phyloP scores from a whole-genome alignment of 1,140 invertebrate genomes.

The Drosophila dunni region DNA sequence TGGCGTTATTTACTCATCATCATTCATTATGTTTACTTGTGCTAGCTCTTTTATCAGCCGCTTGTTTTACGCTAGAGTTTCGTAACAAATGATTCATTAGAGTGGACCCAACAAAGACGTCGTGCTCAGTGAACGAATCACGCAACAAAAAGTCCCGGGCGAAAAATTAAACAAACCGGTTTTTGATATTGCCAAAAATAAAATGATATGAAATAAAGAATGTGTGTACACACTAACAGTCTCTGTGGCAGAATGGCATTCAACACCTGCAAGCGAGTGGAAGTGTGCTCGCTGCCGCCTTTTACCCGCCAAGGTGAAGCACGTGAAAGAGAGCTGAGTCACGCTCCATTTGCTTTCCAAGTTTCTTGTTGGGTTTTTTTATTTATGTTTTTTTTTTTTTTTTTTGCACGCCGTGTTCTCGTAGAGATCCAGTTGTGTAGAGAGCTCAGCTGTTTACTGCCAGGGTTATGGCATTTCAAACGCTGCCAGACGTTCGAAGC shows the following conservation, averaged over 20 bases:
- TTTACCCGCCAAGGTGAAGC: conserved; percentile 74
- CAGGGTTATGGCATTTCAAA: conserved; percentile 50
- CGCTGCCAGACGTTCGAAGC: conserved; percentile 44
- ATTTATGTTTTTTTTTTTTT: conserved; percentile 36
- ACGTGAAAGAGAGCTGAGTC: conserved; percentile 73
- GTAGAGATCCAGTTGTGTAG: conserved; percentile 30
- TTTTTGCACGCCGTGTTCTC: conserved; percentile 39
- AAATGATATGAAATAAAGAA: conserved; percentile 19
- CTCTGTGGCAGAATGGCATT: conserved; percentile 44
- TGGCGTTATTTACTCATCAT: not conserved
- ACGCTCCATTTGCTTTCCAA: conserved; percentile 70
- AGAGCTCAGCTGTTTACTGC: conserved; percentile 40
- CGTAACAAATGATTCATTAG: conserved; percentile 50
- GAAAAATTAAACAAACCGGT: conserved; percentile 37
- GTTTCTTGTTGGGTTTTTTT: conserved; percentile 25
- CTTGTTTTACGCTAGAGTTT: conserved; percentile 33
- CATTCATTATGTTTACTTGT: conserved; percentile 1
- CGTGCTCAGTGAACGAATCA: conserved; percentile 3
- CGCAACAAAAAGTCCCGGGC: conserved; percentile 4
- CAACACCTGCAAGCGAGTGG: conserved; percentile 43
- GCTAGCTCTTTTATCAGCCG: conserved; percentile 21
- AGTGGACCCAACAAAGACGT: conserved; percentile 27
- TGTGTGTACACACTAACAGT: conserved; percentile 3
- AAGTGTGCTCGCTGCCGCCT: conserved; percentile 56
- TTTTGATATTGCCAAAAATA: conserved; percentile 40